A percentile compares a stretch with the other conserved stretches of the same genome.
Evolutionary conservation across 2,113 vertebrate genomes (phyloP).

Genomic region (Paramisgurnus dabryanus): DNA sequence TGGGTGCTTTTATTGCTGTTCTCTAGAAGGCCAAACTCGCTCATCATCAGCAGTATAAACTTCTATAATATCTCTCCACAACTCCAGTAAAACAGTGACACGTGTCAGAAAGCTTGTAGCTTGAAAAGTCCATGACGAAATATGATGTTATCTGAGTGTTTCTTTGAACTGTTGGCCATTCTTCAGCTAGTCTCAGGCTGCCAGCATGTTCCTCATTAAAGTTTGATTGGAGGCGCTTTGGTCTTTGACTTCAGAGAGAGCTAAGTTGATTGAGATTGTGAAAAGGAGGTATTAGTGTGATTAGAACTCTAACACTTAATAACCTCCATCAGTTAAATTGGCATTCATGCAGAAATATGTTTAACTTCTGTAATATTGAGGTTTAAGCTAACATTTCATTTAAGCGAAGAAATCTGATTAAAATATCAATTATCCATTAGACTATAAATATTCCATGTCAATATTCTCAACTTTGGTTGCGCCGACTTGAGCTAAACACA

Average conservation of each 20-base stretch:
- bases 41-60: background rate
- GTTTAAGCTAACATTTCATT: constrained; percentile 54
- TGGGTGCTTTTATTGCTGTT: too few species aligned
- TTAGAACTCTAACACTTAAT: constrained; percentile 80
- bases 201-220: constrained; percentile 37
- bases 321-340: constrained; percentile 82
- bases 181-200: constrained; percentile 18
- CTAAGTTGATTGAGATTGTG: constrained; percentile 68
- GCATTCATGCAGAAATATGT: constrained; percentile 46
- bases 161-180: constrained; percentile 32
- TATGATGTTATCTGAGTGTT: constrained; percentile 12
- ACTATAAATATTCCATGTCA: background rate
- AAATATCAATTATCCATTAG: constrained; percentile 44
- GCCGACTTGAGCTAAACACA: background rate
- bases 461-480: background rate
- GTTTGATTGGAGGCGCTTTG: constrained; percentile 31
- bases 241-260: constrained; percentile 42
- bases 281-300: constrained; percentile 72
- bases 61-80: background rate
- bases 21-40: background rate
- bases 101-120: background rate
- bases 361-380: constrained; percentile 55
- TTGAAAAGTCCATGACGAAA: constrained; percentile 9
- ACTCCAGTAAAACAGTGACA: background rate
- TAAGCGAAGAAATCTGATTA: constrained; percentile 38